Evolutionary conservation across 2,113 vertebrate species (phyloP).

Genomic region (Rhynchopsitta pachyrhyncha): DNA sequence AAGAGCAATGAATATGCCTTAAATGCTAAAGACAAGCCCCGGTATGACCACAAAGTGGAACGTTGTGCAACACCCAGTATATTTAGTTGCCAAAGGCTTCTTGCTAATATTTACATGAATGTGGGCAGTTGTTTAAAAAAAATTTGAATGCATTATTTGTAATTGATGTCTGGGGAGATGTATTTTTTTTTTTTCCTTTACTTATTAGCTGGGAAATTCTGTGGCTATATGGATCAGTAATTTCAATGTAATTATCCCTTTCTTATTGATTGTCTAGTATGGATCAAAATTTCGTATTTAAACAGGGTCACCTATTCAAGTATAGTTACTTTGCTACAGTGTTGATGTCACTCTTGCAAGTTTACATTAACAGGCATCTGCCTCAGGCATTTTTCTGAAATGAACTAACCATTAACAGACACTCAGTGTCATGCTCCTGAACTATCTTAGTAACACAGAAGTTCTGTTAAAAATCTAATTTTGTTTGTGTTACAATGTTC

Average conservation of each 20-base stretch:
- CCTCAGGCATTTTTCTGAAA: background rate
- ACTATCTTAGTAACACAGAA: background rate
- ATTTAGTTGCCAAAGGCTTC: background rate
- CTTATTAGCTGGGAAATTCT: background rate
- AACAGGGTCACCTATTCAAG: background rate
- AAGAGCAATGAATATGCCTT: background rate
- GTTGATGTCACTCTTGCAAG: background rate
- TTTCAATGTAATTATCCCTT: background rate
- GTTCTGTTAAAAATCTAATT: background rate
- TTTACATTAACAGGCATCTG: background rate
- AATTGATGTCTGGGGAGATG: background rate
- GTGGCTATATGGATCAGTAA: background rate
- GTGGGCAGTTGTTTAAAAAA: background rate
- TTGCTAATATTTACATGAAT: background rate
- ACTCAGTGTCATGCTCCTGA: background rate
- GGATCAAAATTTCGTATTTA: background rate
- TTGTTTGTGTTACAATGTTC: background rate
- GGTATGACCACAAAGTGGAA: background rate
- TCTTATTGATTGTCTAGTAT: background rate
- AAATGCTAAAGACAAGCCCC: background rate
- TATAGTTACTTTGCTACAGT: background rate
- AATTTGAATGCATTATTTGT: background rate
- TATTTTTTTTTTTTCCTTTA: background rate
- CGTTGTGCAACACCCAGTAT: background rate
- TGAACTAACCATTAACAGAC: background rate